Evolutionary conservation across 2,888 invertebrate genomes (phyloP), one percentile per base, ranked within the genome.

Genomic region (Macrosoma leucophasiata): DNA sequence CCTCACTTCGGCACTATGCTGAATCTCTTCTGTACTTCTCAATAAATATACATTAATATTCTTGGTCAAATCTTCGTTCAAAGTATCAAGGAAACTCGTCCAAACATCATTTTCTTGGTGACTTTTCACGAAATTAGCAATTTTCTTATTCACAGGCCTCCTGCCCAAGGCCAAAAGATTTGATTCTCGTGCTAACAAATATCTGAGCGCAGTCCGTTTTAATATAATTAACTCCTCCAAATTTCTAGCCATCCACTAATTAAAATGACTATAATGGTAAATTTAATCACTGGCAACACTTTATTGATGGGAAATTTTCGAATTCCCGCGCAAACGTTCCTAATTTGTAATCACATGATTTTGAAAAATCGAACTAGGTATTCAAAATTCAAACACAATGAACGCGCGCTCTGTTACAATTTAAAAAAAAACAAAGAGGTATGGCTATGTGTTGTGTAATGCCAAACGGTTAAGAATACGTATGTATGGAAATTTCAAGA

Each of bases 41-140:
- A 62, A 66, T 23, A 69, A 62, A 27, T 61, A 68, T 5, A 79
- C 51, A 39, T 78, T 75, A 0, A 79, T 48, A 32, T 73, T 78
- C 13, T 68, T 68, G 0, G 76, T 76, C 36, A 81, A 43, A 54
- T 81, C 79, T 33, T 78, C 79, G 33, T 65, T 70, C 3, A 78
- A 41, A 2, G 71, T 56, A 20, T 79, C 77, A 37, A 66, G 43
- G 39, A 77, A 74, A 20, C 53, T 61, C 0, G 61, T 50, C 74
- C 71, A 74, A 9, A 65, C 54, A 21, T 57, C 62, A 19, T 46
- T 62, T 3, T 72, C 65, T 32, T 68, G 58, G 19, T 74, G 62
- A 0, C 25, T 60, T 9, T 55, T 60, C 1, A 79, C 56, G 32
- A 70, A 68, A 29, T 74, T 68, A 0, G 78, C 58, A 1, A 78